Base-by-base conservation (phyloP, 2,888 invertebrate genomes). In the Sericinus montela region DNA sequence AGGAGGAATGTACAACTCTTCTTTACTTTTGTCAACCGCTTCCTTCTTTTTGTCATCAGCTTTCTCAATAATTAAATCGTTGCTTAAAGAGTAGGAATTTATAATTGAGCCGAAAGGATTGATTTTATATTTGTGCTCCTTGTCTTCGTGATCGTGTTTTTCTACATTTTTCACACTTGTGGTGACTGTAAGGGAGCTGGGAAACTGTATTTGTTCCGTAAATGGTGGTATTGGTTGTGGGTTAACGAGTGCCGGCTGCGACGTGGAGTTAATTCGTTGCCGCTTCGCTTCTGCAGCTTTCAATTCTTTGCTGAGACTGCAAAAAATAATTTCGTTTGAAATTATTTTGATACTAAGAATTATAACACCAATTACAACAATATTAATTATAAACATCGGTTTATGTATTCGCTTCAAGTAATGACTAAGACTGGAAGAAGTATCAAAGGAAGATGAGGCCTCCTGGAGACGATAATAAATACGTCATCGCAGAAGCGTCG, bases 171-270 rank as follows among this genome's bases (percentile, higher is more conserved):
- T 71, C 3, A 65, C 55, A 1, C 74, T 70, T 0, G 85, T 77
- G 7, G 84, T 88, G 52, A 87, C 85, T 0, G 87, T 88, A n/a
- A 88, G 74, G 0, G 87, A 78, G 56, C 82, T 81, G 0, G 87
- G 87, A 65, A 88, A 87, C 42, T 77, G 79, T 47, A 88, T 83
- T 16, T 75, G 77, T 45, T 86, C 86, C 0, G 69, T 44, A 65
- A 75, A 78, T 1, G 61, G 46, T 13, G 29, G 29, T 3, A 51
- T 28, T 0, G 64, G 56, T n/a, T 55, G 54, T 0, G 46, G 32
- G 14, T 52, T 49, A 35, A 56, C 4, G 30, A 32, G 13, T 8
- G 53, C 44, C 0, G 68, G 59, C 16, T 72, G 72, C 0, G 79
- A 66, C 0, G 65, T 29, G 0, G 82, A 78, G 15, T 69, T 67